Conservation (phyloP, 2,797 vertebrate genomes). For the Xenentodon cancila region DNA sequence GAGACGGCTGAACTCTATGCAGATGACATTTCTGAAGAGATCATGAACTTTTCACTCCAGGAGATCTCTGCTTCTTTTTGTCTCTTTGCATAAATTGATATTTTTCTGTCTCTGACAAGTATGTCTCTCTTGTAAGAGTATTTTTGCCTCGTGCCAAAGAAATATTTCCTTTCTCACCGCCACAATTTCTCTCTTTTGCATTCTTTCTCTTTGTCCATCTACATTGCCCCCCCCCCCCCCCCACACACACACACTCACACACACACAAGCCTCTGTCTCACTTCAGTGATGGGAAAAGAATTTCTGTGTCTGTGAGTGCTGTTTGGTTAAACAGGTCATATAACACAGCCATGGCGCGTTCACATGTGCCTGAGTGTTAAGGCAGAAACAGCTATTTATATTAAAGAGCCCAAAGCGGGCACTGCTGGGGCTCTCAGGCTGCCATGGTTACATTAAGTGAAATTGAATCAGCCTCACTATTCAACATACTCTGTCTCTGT, state of each 20-base stretch:
- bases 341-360: constrained; percentile 69
- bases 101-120: constrained; percentile 48
- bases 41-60: constrained; percentile 79
- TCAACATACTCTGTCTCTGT: constrained; percentile 56
- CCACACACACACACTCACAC: too few relatives aligned
- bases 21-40: constrained; percentile 72
- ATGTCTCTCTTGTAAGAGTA: constrained; percentile 68
- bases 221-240: constrained; percentile 10
- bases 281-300: constrained; percentile 71
- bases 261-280: constrained; percentile 13
- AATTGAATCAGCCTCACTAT: constrained; percentile 71
- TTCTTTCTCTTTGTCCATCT: constrained; percentile 28
- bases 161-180: constrained; percentile 65
- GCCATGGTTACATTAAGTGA: constrained; percentile 79
- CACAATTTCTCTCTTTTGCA: constrained; percentile 35
- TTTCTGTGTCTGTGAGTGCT: constrained; percentile 73
- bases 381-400: constrained; percentile 77
- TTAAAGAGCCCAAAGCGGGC: constrained; percentile 73
- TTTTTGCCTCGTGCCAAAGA: constrained; percentile 72
- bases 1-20: constrained; percentile 68
- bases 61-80: constrained; percentile 66
- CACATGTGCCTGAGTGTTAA: constrained; percentile 70
- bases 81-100: constrained; percentile 45
- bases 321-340: constrained; percentile 82
- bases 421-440: constrained; percentile 65